Evolutionary conservation across 2,113 vertebrate species (phyloP).

Genomic region (Rhipidura dahli): DNA sequence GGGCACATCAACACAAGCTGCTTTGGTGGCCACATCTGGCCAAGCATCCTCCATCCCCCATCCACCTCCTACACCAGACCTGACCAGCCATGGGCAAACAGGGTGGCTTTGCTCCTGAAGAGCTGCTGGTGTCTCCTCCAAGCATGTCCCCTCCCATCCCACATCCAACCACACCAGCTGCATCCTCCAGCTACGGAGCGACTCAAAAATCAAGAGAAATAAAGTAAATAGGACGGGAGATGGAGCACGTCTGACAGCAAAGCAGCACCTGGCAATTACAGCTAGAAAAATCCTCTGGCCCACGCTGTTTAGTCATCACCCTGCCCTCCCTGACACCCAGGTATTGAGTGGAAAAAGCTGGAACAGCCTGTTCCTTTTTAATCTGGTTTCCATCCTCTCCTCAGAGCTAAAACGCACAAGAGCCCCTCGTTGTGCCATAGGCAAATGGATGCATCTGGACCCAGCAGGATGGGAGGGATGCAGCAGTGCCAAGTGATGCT

Average conservation of each 20-base stretch:
- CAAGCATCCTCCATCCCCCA: neutral
- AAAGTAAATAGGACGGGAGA: neutral
- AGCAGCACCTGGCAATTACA: neutral
- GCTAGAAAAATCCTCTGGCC: neutral
- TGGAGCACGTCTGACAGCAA: neutral
- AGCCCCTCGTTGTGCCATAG: neutral
- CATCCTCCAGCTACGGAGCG: neutral
- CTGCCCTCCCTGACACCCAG: neutral
- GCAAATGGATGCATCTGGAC: neutral
- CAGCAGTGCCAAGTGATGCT: neutral
- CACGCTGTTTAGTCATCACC: neutral
- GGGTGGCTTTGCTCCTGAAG: neutral
- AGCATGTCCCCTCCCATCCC: neutral
- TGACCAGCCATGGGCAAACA: neutral
- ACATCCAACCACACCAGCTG: accelerated
- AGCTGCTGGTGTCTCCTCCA: neutral
- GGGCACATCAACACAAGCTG: neutral
- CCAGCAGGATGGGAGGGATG: neutral
- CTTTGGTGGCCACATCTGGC: neutral
- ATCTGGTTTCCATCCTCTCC: neutral
- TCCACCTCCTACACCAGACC: neutral
- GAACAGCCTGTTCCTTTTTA: neutral
- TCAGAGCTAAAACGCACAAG: neutral
- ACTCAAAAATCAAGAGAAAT: neutral
- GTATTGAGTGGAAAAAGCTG: neutral